Percentiles rank a stretch among this genome's conserved stretches.
Conservation (phyloP, 2,113 vertebrate species). For the Oncorhynchus clarkii region DNA sequence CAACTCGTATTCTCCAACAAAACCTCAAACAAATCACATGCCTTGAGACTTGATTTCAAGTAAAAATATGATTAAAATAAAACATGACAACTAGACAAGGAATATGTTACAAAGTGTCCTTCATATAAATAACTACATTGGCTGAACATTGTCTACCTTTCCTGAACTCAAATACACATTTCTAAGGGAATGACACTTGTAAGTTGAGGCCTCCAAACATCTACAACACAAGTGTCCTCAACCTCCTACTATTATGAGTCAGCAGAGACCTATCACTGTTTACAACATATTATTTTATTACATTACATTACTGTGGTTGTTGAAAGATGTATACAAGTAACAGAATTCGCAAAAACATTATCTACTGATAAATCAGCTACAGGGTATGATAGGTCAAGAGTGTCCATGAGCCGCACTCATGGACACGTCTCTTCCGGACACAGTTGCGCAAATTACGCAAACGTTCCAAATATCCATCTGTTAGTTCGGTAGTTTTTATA, state of each 20-base stretch:
- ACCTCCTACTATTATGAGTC: constrained; percentile 6
- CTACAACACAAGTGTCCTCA: neutral
- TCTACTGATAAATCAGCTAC: neutral
- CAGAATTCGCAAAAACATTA: neutral
- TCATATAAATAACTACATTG: too few species aligned
- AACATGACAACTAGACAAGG: too few species aligned
- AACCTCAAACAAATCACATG: neutral
- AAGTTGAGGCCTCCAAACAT: neutral
- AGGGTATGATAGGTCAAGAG: too few species aligned
- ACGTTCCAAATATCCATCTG: too few species aligned
- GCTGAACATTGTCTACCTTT: too few species aligned
- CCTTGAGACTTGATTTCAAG: too few species aligned
- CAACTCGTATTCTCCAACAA: neutral
- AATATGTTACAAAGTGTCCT: too few species aligned
- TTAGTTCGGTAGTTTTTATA: too few species aligned
- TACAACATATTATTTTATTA: neutral
- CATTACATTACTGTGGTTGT: neutral
- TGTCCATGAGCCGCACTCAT: too few species aligned
- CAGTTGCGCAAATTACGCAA: too few species aligned
- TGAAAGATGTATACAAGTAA: neutral
- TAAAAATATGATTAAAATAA: too few species aligned
- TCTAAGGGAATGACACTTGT: neutral
- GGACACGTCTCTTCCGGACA: too few species aligned
- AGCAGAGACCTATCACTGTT: constrained; percentile 4
- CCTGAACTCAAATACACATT: neutral